A percentile compares a stretch with the other conserved stretches of the same genome.
Conservation (phyloP, 2,888 invertebrate genomes). For the Morinoia aosen region DNA sequence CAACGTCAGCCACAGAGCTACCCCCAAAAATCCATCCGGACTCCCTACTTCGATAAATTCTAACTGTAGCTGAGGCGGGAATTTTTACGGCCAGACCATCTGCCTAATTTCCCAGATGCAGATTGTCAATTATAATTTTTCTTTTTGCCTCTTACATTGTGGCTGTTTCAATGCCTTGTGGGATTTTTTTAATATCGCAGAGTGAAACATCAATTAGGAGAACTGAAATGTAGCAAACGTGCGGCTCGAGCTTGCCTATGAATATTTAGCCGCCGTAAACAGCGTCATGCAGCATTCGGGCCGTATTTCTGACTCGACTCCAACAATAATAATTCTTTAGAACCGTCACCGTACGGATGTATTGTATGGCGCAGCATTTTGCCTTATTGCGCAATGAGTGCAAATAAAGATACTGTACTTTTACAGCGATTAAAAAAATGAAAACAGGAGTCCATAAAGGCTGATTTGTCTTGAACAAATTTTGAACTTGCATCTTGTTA, state of each 20-base stretch:
- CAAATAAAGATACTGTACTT: not conserved
- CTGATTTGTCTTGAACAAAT: not conserved
- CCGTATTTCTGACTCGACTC: conserved; percentile 30
- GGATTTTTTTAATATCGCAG: conserved; percentile 53
- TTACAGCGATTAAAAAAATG: not conserved
- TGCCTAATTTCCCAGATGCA: conserved; percentile 52
- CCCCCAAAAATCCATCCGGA: not conserved
- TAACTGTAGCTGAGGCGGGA: conserved; percentile 50
- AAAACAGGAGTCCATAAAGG: not conserved
- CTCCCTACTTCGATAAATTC: conserved; percentile 48
- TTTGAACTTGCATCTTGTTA: not conserved
- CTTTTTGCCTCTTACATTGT: conserved; percentile 52
- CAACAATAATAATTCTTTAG: conserved; percentile 40
- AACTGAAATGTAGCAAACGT: conserved; percentile 50
- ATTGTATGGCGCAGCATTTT: not conserved
- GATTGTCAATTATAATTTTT: conserved; percentile 53
- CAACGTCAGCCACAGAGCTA: not conserved
- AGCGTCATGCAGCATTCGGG: conserved; percentile 41
- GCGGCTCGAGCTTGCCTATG: conserved; percentile 33
- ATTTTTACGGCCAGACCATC: conserved; percentile 52
- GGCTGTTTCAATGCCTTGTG: conserved; percentile 51
- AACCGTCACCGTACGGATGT: conserved; percentile 29
- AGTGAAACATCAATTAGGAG: conserved; percentile 53
- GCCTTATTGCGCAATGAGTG: not conserved
- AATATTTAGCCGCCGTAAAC: conserved; percentile 47